These are phyloP conservation scores for Bombus balteatus DNA, from an alignment of 1,140 invertebrate species.

Conservation along the genomic window DNA sequence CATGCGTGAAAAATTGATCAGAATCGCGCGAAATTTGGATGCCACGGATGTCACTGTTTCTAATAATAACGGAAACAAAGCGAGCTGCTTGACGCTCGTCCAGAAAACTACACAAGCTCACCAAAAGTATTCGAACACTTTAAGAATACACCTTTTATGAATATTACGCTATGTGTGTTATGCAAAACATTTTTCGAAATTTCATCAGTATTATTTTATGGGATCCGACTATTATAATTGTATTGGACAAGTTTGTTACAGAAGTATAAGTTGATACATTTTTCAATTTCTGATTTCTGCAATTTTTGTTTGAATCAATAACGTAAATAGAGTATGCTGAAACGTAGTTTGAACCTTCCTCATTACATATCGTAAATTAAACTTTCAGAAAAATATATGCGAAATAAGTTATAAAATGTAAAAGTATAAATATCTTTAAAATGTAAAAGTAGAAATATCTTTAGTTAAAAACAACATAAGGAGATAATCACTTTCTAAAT, in stretches of 20 bases:
- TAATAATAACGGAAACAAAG: constrained; percentile 57
- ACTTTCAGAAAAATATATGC: no score
- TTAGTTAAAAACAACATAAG: no score
- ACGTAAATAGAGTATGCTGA: no score
- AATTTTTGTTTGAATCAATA: no score
- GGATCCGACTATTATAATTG: background rate
- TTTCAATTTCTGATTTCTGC: no score
- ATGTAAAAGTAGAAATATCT: no score
- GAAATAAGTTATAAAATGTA: no score
- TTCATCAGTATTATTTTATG: background rate
- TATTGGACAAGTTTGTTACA: background rate
- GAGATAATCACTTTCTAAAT: no score
- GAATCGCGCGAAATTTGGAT: constrained; percentile 19
- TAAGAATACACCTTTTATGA: background rate
- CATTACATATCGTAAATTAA: no score
- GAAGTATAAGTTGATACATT: background rate
- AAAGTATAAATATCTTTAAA: no score
- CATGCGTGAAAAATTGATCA: constrained; percentile 3
- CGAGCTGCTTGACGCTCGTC: constrained; percentile 26
- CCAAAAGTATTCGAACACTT: background rate
- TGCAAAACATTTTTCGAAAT: background rate
- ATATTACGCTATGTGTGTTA: background rate
- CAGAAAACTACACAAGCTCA: constrained; percentile 8
- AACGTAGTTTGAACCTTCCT: no score
- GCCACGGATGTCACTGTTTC: constrained; percentile 28